Conservation (phyloP, 2,888 invertebrate genomes). For the Drosophila sordidula region DNA sequence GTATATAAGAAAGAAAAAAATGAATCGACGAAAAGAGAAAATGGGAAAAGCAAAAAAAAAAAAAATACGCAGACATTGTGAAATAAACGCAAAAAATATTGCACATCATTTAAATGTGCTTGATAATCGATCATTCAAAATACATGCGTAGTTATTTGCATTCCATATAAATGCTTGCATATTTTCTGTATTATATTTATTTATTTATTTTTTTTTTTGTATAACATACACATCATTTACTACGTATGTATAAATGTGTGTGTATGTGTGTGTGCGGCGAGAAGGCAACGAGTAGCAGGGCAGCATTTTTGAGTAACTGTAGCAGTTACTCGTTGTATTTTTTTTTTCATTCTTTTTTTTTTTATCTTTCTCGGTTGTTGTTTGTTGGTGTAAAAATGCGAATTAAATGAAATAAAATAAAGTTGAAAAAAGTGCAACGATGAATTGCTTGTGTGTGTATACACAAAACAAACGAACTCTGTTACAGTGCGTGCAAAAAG, state of each 20-base stretch:
- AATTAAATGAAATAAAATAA: constrained; percentile 17
- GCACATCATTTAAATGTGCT: constrained; percentile 8
- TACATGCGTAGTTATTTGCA: constrained; percentile 58
- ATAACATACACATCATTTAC: constrained; percentile 37
- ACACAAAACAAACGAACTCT: constrained; percentile 30
- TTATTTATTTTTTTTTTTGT: constrained; percentile 46
- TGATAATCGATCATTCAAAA: constrained; percentile 38
- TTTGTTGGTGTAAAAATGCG: constrained; percentile 47
- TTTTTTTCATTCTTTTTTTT: constrained; percentile 27
- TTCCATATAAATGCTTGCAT: constrained; percentile 46
- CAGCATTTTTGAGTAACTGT: constrained; percentile 63
- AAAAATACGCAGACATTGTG: constrained; percentile 76
- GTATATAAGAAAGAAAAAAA: constrained; percentile 54
- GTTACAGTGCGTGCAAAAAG: constrained; percentile 43
- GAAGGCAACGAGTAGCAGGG: constrained; percentile 57
- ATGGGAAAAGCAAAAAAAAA: constrained; percentile 68
- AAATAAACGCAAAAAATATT: constrained; percentile 59
- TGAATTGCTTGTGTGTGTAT: constrained; percentile 6
- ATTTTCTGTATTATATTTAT: constrained; percentile 51
- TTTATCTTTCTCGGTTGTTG: constrained; percentile 34
- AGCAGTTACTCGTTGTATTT: constrained; percentile 56
- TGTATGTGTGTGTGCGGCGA: constrained; percentile 46
- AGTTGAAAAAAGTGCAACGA: constrained; percentile 34
- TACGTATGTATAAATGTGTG: constrained; percentile 31
- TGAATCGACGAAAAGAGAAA: constrained; percentile 65